Base-by-base conservation (phyloP, 2,113 vertebrate genomes). In the Peromyscus polionotus region DNA sequence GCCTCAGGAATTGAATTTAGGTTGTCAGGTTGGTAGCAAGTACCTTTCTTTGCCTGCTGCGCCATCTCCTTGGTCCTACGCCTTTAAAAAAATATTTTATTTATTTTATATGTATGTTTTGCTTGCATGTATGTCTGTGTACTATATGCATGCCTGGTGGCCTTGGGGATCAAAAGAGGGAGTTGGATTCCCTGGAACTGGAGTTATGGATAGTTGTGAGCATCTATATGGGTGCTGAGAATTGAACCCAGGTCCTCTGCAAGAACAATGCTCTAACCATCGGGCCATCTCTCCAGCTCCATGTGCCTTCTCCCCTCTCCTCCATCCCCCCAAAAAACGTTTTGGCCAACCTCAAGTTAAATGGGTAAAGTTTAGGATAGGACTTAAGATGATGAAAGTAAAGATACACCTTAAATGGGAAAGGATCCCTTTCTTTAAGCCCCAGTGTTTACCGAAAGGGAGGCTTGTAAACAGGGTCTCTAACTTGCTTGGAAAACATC, bases 291-390 rank as follows among this genome's bases (percentile, higher is more conserved):
- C 28, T 67, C 39, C 28, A 48, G 31, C 9, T 42, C 17, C 17
- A 33, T 67, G 45, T 86, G 28, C 59, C 45, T 51, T 42, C 9
- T 51, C 42, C 13, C 42, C 57, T 16, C 7, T 17, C 28, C 17
- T 3, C 12, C 17, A 2, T 0, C 77, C 28, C 48, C 33, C 17
- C 6, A 81, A 6, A 86, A 76, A 42, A 70, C 20, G 10, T 42
- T 95, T 95, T 92, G 70, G 45, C 86, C n/a, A 93, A 33, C 36
- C 19, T 91, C 77, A 79, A 88, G 94, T 42, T 93, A 75, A 92
- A 89, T 83, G 80, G 79, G 19, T 85, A 22, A 97, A 80, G 81
- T 93, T 95, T 80, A 95, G 87, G 39, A n/a, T 57, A 93, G 70
- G 22, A 39, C 7, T 93, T 90, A 86, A 22, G 90, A 68, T 22